Base-by-base conservation (phyloP, 92 coral and sea anemone species). In the Galaxea fascicularis region DNA sequence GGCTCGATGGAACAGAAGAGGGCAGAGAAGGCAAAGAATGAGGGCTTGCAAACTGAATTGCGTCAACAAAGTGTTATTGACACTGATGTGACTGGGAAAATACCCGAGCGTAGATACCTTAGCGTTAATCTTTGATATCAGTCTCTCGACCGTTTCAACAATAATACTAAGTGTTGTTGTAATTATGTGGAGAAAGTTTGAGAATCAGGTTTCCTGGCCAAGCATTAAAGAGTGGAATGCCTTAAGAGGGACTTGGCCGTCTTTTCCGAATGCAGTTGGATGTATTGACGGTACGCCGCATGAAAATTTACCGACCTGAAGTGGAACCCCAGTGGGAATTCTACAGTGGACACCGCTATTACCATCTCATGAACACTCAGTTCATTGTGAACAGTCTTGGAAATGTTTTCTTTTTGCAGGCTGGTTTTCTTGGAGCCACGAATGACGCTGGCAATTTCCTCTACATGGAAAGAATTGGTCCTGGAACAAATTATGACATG, bases 371-470 rank as follows among this genome's bases (percentile, higher is more conserved):
- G 73, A 84, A 85, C 49, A 89, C 89, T 18, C 89, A 84, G 41
- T 58, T 88, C 21, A 82, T 88, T 30, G 71, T 67, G 9, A 65
- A 82, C 56, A 71, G 44, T 52, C 60, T 30, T 9, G 92, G 92
- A 11, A 84, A 83, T 69, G 76, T 89, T 83, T n/a, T 45, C 51
- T 46, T 45, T 46, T 46, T 46, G 51, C 51, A 46, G 51, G 60
- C 91, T 24, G 85, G 87, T 17, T 88, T 88, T 75, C 77, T 82
- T 11, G 91, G 91, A 29, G 28, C 76, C 51, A 88, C 74, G 82
- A 73, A 88, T 25, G 84, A 88, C 45, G 67, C 84, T 30, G 85
- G 78, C 21, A 82, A 83, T 62, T 88, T 54, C 44, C 25, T 28
- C 27, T 41, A 82, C 29, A 88, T 80, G 91, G 87, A 74, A 64